A percentile compares a stretch with the other conserved stretches of the same genome.
phyloP scores from a whole-genome alignment of 1,140 invertebrate species.

The Drosophila ogumai region DNA sequence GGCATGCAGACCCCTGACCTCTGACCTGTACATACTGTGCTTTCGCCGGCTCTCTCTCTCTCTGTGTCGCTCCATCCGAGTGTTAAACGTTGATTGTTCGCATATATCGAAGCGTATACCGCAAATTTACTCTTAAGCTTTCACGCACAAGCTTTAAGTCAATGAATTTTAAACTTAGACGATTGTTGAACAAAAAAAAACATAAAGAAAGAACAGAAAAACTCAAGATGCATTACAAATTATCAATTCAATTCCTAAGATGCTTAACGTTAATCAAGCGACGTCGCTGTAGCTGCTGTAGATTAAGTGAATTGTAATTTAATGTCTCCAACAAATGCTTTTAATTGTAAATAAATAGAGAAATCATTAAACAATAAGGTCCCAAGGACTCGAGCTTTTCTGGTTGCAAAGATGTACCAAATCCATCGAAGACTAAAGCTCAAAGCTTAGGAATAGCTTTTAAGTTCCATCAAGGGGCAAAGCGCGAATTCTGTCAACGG shows the following conservation, averaged over 20 bases:
- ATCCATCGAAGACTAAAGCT: background rate
- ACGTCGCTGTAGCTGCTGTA: constrained; percentile 52
- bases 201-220: background rate
- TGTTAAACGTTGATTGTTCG: constrained; percentile 74
- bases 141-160: constrained; percentile 65
- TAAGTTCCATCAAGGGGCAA: background rate
- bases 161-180: constrained; percentile 70
- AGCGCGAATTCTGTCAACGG: background rate
- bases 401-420: background rate
- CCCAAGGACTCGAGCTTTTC: background rate
- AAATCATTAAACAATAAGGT: constrained; percentile 24
- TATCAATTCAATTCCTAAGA: constrained; percentile 72
- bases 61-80: constrained; percentile 25
- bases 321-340: constrained; percentile 75
- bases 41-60: constrained; percentile 26
- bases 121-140: constrained; percentile 56
- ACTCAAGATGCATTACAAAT: constrained; percentile 42
- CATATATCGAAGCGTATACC: constrained; percentile 50
- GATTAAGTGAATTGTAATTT: constrained; percentile 67
- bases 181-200: constrained; percentile 34
- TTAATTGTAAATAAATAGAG: constrained; percentile 80
- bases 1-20: background rate
- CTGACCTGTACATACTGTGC: constrained; percentile 58
- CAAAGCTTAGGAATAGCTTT: constrained; percentile 16
- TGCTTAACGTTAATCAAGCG: constrained; percentile 64